Base-by-base conservation (phyloP, 2,888 invertebrate genomes). In the Hedychridium roseum region DNA sequence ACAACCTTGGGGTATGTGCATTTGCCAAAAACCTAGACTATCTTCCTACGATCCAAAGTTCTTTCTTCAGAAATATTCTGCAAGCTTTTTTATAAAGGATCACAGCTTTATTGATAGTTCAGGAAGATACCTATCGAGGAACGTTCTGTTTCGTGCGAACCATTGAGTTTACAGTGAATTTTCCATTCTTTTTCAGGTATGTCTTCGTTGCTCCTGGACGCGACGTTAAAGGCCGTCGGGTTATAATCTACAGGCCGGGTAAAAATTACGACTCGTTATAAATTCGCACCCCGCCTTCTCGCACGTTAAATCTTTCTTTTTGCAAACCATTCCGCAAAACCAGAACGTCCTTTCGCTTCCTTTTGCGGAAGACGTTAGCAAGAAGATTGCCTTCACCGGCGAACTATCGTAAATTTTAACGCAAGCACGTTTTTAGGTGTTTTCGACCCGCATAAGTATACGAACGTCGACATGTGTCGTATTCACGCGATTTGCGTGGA, bases 211-310 rank as follows among this genome's bases (percentile, higher is more conserved):
- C 90, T 59, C 92, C 92, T 11, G 86, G 88, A 75, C 84, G 89
- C 67, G 92, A 92, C 77, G 83, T 82, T 55, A 79, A 83, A 61
- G 90, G 91, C 5, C 84, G 92, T 43, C 84, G 90, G 49, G 88
- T 92, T 35, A 84, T 92, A 61, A 85, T 92, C 61, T 88, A 88
- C 61, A 84, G 89, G 79, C 90, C 90, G 76, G 89, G 91, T 90
- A 84, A 79, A 74, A n/a, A n/a, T n/a, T n/a, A n/a, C n/a, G n/a
- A n/a, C n/a, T n/a, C n/a, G n/a, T n/a, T n/a, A n/a, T n/a, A n/a
- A n/a, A n/a, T n/a, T n/a, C n/a, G n/a, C n/a, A n/a, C n/a, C n/a
- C n/a, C n/a, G n/a, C n/a, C n/a, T 20, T 1, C 31, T 23, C 4
- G 11, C 26, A 38, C 1, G 2, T 16, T 28, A 15, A 27, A 17